Conservation (phyloP, 2,113 vertebrate genomes). For the Thunnus thynnus region DNA sequence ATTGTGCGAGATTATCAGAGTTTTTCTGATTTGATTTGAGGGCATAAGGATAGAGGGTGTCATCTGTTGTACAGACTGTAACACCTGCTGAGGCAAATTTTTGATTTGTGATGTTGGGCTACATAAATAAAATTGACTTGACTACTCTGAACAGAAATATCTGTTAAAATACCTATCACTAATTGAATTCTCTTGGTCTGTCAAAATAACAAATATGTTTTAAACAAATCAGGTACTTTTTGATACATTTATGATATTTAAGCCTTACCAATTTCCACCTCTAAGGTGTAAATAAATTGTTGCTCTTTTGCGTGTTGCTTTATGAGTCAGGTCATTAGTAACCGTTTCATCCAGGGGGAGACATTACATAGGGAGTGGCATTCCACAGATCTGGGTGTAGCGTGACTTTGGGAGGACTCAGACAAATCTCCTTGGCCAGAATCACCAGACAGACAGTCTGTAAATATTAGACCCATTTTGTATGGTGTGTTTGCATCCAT, state of each 20-base stretch:
- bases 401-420: conserved; percentile 62
- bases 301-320: background rate
- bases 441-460: conserved; percentile 48
- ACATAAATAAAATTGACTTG: too few species aligned
- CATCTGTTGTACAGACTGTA: too few species aligned
- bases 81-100: too few species aligned
- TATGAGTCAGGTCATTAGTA: conserved; percentile 40
- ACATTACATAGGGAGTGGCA: conserved; percentile 42
- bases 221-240: too few species aligned
- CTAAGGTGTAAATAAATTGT: background rate
- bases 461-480: conserved; percentile 59
- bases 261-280: background rate
- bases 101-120: too few species aligned
- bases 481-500: conserved; percentile 31
- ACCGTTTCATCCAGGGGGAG: conserved; percentile 39
- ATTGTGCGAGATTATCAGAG: too few species aligned
- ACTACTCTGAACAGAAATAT: background rate
- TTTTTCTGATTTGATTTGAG: too few species aligned
- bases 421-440: conserved; percentile 51
- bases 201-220: too few species aligned
- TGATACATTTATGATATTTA: background rate
- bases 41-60: too few species aligned
- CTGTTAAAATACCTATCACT: background rate
- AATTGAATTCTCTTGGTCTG: background rate
- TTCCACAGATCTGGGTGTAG: conserved; percentile 56